Evolutionary conservation across 2,113 vertebrate species (phyloP).

Genomic region (Sprattus sprattus): DNA sequence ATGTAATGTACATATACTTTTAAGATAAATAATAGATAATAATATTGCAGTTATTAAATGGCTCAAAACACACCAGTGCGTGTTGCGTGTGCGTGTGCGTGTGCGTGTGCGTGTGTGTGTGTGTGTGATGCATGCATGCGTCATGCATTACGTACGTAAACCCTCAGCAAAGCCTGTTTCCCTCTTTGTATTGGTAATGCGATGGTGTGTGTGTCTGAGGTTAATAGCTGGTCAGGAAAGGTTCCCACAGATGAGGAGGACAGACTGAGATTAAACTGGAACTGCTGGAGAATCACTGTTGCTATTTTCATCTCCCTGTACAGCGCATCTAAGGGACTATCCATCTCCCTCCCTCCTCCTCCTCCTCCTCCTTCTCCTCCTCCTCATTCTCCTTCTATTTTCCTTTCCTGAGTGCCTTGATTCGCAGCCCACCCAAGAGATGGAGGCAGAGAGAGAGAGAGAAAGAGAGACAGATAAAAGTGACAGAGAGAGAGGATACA

Average conservation of each 20-base stretch:
- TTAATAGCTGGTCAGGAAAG: background rate
- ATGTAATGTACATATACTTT: too few species aligned
- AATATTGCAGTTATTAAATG: background rate
- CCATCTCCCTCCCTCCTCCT: background rate
- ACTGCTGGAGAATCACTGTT: conserved; percentile 20
- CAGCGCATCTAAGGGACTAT: background rate
- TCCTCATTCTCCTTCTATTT: conserved; percentile 67
- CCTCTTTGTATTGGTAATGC: background rate
- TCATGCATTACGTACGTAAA: background rate
- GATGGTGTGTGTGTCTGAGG: conserved; percentile 16
- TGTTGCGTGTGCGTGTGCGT: background rate
- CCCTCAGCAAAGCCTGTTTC: background rate
- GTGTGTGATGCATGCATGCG: background rate
- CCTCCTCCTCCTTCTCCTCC: conserved; percentile 51
- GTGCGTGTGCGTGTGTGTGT: background rate
- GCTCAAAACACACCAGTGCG: background rate
- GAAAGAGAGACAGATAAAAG: conserved; percentile 19
- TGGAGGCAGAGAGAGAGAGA: background rate
- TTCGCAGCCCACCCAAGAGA: conserved; percentile 74
- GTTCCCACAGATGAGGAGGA: background rate
- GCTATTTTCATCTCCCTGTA: background rate
- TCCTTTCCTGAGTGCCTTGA: conserved; percentile 67
- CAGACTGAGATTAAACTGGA: conserved; percentile 40
- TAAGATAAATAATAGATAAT: too few species aligned
- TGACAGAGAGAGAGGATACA: background rate